Percentiles rank a stretch among this genome's conserved stretches.
Evolutionary conservation across 2,797 vertebrate genomes (phyloP).

Genomic region (Etheostoma nigrum): DNA sequence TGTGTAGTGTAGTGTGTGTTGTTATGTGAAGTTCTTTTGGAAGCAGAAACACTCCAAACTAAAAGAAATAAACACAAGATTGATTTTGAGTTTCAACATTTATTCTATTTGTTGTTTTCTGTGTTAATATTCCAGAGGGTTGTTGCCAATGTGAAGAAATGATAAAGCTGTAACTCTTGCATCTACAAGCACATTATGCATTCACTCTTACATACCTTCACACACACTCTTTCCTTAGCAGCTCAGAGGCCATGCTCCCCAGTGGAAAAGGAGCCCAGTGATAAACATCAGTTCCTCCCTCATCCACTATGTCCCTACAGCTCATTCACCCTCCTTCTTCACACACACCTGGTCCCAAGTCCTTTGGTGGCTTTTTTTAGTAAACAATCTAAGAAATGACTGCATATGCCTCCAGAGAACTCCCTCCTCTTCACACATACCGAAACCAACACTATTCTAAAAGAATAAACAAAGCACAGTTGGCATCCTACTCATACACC

Average conservation of each 20-base stretch:
- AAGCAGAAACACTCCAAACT: conserved; percentile 7
- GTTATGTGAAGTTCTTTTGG: conserved; percentile 4
- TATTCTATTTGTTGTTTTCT: conserved; percentile 61
- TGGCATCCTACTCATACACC: conserved; percentile 17
- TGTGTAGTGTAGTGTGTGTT: neutral
- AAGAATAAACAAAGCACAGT: conserved; percentile 33
- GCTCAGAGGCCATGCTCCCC: conserved; percentile 60
- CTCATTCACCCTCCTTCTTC: conserved; percentile 24
- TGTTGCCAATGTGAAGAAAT: conserved; percentile 52
- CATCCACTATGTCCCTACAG: neutral
- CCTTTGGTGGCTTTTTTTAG: conserved; percentile 40
- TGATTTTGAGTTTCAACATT: conserved; percentile 47
- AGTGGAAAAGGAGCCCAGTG: conserved; percentile 45
- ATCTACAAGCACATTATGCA: conserved; percentile 46
- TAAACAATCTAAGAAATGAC: conserved; percentile 38
- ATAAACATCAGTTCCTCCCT: conserved; percentile 28
- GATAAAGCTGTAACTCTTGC: conserved; percentile 40
- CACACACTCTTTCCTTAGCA: conserved; percentile 53
- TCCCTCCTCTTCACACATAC: conserved; percentile 39
- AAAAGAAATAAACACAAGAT: conserved; percentile 9
- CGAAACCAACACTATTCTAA: conserved; percentile 32
- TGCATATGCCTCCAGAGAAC: conserved; percentile 37
- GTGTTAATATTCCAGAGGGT: conserved; percentile 62
- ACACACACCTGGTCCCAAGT: conserved; percentile 53
- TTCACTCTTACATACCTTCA: conserved; percentile 13